Conservation (phyloP, 2,113 vertebrate species). For the Grallaria varia region DNA sequence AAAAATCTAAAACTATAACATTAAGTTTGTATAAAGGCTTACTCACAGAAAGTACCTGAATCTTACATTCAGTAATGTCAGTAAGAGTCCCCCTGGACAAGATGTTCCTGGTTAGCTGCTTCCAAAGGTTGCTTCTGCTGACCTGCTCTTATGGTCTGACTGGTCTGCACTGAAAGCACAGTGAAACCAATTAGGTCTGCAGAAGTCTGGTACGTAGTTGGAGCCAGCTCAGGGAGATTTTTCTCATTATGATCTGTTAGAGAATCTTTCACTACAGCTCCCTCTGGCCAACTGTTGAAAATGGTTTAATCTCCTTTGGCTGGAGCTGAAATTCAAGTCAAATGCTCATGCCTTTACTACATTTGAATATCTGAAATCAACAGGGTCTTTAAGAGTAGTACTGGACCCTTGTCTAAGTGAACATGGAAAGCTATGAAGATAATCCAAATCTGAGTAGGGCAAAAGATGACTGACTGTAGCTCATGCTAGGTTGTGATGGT, state of each 20-base stretch:
- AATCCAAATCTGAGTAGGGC: neutral
- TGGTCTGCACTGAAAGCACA: neutral
- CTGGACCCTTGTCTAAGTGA: neutral
- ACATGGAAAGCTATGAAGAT: neutral
- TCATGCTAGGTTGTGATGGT: neutral
- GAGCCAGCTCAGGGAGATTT: neutral
- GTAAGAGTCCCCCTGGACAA: neutral
- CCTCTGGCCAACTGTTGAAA: neutral
- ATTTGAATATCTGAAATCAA: neutral
- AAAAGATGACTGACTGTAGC: neutral
- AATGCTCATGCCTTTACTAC: neutral
- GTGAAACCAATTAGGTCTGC: neutral
- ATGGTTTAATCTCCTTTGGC: neutral
- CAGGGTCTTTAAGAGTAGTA: neutral
- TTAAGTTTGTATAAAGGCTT: slow-evolving; percentile 14
- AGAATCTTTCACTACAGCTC: neutral
- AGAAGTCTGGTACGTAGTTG: neutral
- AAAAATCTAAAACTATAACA: too few relatives aligned
- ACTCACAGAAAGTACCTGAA: slow-evolving; percentile 6
- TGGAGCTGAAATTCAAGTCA: neutral
- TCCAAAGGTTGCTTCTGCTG: neutral
- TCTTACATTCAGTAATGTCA: neutral
- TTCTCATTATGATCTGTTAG: neutral
- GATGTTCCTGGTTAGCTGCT: accelerated
- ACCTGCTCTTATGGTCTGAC: neutral